Percentiles rank a stretch among this genome's conserved stretches.
Evolutionary conservation across 2,797 vertebrate species (phyloP).

Genomic region (Carduelis carduelis): DNA sequence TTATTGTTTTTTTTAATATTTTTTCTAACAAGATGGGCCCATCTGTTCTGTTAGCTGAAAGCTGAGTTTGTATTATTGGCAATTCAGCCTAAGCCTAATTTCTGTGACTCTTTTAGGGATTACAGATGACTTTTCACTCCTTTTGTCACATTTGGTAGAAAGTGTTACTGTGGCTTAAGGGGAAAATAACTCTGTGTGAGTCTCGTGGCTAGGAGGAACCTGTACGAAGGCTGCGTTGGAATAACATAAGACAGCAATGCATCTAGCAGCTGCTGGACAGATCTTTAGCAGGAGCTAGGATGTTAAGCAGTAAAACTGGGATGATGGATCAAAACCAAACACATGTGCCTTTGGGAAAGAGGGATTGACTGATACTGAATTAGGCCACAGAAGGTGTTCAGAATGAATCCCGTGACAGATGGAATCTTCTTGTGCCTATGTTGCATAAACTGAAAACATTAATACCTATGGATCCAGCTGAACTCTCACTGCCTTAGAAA

Average conservation of each 20-base stretch:
- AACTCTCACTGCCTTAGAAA: not conserved
- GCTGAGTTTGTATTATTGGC: not conserved
- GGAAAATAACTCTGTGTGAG: not conserved
- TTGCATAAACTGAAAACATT: not conserved
- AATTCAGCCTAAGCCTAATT: not conserved
- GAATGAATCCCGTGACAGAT: not conserved
- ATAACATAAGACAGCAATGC: not conserved
- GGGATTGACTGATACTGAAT: not conserved
- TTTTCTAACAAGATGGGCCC: not conserved
- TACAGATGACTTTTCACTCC: not conserved
- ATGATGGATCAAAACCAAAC: not conserved
- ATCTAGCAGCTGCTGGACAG: not conserved
- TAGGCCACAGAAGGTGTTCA: not conserved
- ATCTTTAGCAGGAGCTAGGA: not conserved
- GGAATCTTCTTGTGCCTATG: not conserved
- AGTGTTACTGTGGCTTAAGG: not conserved
- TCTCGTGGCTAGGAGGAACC: not conserved
- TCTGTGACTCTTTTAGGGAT: not conserved
- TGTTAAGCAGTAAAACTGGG: not conserved
- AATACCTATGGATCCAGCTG: not conserved
- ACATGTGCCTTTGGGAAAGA: not conserved
- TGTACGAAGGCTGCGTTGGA: not conserved
- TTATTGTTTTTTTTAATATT: not conserved
- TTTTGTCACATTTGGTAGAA: not conserved
- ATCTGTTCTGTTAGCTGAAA: not conserved